Conservation (phyloP, 2,888 invertebrate species). For the Hypercompe scribonia region DNA sequence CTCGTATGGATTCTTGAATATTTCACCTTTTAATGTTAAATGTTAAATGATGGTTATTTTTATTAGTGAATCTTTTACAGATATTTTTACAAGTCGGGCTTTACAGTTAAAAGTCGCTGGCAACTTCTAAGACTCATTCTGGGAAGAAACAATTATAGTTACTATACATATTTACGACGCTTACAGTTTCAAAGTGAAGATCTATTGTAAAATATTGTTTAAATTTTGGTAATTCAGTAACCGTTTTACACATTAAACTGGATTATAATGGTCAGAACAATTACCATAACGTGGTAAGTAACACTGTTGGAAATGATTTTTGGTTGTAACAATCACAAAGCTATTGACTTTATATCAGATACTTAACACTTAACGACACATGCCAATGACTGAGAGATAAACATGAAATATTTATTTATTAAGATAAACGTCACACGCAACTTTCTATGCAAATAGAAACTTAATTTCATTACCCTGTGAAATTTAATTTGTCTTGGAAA, state of each 20-base stretch:
- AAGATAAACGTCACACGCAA: too few species aligned
- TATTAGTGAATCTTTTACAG: too few species aligned
- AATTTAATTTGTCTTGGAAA: too few species aligned
- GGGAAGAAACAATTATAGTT: too few species aligned
- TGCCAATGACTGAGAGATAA: slow-evolving; percentile 26
- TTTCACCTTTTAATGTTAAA: not conserved
- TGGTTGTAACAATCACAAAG: slow-evolving; percentile 55
- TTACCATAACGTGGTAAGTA: slow-evolving; percentile 67
- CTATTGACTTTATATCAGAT: slow-evolving; percentile 50
- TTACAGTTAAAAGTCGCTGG: too few species aligned
- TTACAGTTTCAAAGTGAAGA: not conserved
- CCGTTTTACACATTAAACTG: slow-evolving; percentile 46
- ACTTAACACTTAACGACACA: slow-evolving; percentile 46
- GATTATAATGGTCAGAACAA: slow-evolving; percentile 62
- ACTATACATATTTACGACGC: not conserved
- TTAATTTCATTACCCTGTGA: too few species aligned
- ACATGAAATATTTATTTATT: too few species aligned
- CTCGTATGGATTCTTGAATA: not conserved
- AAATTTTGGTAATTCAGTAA: slow-evolving; percentile 49
- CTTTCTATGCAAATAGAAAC: too few species aligned
- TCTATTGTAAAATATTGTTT: slow-evolving; percentile 21
- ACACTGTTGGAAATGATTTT: slow-evolving; percentile 53
- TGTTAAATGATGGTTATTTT: too few species aligned
- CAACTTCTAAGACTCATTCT: too few species aligned
- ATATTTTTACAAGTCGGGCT: too few species aligned